phyloP scores from a whole-genome alignment of 2,888 invertebrate species.

The Poecilus cupreus region DNA sequence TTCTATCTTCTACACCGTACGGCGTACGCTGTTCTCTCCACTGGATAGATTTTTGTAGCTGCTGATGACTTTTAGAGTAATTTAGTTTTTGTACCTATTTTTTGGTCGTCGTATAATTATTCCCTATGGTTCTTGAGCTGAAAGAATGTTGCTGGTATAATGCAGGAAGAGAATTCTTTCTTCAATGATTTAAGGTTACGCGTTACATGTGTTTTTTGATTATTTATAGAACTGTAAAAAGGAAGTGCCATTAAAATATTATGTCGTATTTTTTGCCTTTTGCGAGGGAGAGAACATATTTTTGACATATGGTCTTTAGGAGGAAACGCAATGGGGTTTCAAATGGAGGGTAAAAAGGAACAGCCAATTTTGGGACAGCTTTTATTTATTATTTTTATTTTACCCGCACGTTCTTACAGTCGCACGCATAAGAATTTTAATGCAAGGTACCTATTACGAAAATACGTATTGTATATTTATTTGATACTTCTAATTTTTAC shows the following conservation, averaged over 20 bases:
- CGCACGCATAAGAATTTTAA: too few species aligned
- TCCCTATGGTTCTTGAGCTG: too few species aligned
- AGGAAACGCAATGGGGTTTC: not conserved
- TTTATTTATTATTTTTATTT: constrained; percentile 18
- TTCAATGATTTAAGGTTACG: too few species aligned
- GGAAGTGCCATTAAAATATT: constrained; percentile 13
- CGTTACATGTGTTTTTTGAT: not conserved
- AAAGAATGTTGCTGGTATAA: too few species aligned
- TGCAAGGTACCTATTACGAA: too few species aligned
- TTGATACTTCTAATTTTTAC: too few species aligned
- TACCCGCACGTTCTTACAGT: not conserved
- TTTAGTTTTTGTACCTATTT: too few species aligned
- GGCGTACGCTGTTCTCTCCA: not conserved
- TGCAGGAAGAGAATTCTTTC: too few species aligned
- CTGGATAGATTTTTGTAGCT: not conserved
- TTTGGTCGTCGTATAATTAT: too few species aligned
- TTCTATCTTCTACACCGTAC: not conserved
- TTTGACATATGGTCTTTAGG: constrained; percentile 25
- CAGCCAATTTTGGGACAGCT: constrained; percentile 12
- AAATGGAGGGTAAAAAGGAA: constrained; percentile 3
- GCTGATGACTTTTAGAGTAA: too few species aligned
- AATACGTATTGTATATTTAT: too few species aligned
- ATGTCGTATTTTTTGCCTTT: constrained; percentile 10
- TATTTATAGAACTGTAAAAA: constrained; percentile 35
- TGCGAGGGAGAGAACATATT: constrained; percentile 20